These are phyloP conservation scores for Torymus texanus DNA, from an alignment of 2,888 invertebrate species.

Conservation along the genomic window DNA sequence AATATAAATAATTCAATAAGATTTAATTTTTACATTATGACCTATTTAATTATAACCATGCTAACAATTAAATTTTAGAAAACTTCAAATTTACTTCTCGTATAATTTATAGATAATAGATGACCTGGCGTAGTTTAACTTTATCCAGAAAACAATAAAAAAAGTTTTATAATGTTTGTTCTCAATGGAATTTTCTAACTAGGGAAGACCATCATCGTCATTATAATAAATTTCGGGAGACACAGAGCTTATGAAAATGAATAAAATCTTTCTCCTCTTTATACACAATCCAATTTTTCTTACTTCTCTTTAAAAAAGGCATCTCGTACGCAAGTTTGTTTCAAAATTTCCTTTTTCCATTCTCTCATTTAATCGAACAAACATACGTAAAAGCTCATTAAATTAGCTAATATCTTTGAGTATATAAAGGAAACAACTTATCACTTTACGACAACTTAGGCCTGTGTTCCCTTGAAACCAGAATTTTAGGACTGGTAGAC, in stretches of 20 bases:
- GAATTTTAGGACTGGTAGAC: slow-evolving; percentile 44
- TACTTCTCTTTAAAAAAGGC: slow-evolving; percentile 44
- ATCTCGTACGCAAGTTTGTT: slow-evolving; percentile 46
- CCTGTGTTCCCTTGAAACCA: slow-evolving; percentile 46
- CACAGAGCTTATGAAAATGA: slow-evolving; percentile 48
- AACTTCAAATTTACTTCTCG: slow-evolving; percentile 7
- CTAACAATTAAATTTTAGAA: slow-evolving; percentile 9
- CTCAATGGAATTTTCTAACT: slow-evolving; percentile 56
- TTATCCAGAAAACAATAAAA: slow-evolving; percentile 28
- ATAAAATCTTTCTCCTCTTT: slow-evolving; percentile 48
- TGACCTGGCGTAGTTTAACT: slow-evolving; percentile 15
- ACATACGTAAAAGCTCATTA: slow-evolving; percentile 49
- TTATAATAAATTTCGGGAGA: slow-evolving; percentile 48
- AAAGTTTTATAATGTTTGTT: slow-evolving; percentile 32
- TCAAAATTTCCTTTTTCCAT: slow-evolving; percentile 22
- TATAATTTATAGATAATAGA: not conserved
- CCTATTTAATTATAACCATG: slow-evolving; percentile 19
- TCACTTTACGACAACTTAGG: slow-evolving; percentile 54
- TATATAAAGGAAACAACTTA: slow-evolving; percentile 55
- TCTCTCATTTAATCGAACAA: slow-evolving; percentile 38
- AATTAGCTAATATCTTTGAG: slow-evolving; percentile 54
- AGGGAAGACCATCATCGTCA: slow-evolving; percentile 51
- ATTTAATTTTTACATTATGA: slow-evolving; percentile 13
- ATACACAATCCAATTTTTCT: slow-evolving; percentile 33
- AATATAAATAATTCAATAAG: slow-evolving; percentile 30